Percentiles rank a stretch among this genome's conserved stretches.
Evolutionary conservation across 1,140 invertebrate genomes (phyloP).

Genomic region (Drosophila novamexicana): DNA sequence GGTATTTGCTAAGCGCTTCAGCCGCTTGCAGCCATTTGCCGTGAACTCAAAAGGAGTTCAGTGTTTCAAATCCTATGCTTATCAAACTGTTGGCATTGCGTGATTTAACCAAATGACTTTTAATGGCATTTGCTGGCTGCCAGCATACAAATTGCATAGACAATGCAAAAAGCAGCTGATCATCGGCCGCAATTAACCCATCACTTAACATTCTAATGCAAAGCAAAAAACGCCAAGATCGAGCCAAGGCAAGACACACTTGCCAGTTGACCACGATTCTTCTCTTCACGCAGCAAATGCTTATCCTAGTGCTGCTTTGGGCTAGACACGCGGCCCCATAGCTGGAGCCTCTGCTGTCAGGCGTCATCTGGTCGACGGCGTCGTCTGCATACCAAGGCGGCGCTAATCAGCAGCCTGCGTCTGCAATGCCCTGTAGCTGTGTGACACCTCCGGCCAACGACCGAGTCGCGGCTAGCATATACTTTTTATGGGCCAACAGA

Average conservation of each 20-base stretch:
- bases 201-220: slow-evolving; percentile 79
- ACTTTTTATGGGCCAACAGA: slow-evolving; percentile 57
- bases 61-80: not conserved
- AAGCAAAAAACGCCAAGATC: slow-evolving; percentile 4
- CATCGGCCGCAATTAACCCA: slow-evolving; percentile 65
- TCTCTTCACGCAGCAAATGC: slow-evolving; percentile 5
- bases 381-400: slow-evolving; percentile 46
- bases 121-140: not conserved
- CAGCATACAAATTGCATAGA: not conserved
- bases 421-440: slow-evolving; percentile 29
- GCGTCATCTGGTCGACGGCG: slow-evolving; percentile 19
- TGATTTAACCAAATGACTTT: slow-evolving; percentile 6
- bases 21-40: slow-evolving; percentile 24
- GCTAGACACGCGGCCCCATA: slow-evolving; percentile 5
- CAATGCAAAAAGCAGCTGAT: slow-evolving; percentile 27
- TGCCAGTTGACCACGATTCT: not conserved
- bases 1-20: slow-evolving; percentile 41
- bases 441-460: slow-evolving; percentile 56
- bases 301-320: slow-evolving; percentile 17
- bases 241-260: not conserved
- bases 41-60: slow-evolving; percentile 8
- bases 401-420: slow-evolving; percentile 58
- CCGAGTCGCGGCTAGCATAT: slow-evolving; percentile 21
- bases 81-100: slow-evolving; percentile 7
- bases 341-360: slow-evolving; percentile 24